These are phyloP conservation scores for Caenorhabditis macrosperma DNA, from an alignment of 2,888 invertebrate genomes.

Conservation along the genomic window DNA sequence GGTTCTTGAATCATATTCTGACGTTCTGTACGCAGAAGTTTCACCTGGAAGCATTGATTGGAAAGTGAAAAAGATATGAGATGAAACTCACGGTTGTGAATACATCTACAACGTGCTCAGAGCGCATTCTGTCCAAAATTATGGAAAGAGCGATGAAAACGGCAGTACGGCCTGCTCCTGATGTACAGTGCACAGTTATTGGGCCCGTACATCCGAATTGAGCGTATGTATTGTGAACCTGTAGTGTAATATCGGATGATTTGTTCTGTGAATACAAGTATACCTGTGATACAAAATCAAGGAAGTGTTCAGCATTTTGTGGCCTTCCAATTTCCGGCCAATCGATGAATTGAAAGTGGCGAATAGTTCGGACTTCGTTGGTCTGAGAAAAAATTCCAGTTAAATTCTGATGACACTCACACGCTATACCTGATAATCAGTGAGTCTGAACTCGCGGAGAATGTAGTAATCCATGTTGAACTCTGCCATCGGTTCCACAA, in stretches of 20 bases:
- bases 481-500: conserved; percentile 98
- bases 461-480: conserved; percentile 99
- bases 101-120: conserved; percentile 98
- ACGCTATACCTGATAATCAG: conserved; percentile 84
- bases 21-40: conserved; percentile 96
- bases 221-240: conserved; percentile 97
- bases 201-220: conserved; percentile 99
- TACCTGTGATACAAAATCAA: conserved; percentile 95
- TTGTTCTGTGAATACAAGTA: neutral
- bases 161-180: conserved; percentile 97
- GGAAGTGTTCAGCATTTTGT: conserved; percentile 97
- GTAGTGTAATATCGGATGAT: neutral
- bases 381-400: too few species aligned
- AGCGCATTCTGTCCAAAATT: conserved; percentile 98
- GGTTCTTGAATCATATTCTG: conserved; percentile 99
- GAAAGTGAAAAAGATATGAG: neutral
- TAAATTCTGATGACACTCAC: conserved; percentile 23
- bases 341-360: conserved; percentile 89
- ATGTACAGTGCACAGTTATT: conserved; percentile 89
- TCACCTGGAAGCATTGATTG: conserved; percentile 82
- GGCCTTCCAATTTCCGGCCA: conserved; percentile 86
- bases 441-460: conserved; percentile 96
- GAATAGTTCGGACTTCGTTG: conserved; percentile 93
- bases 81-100: conserved; percentile 91
- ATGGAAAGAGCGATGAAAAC: conserved; percentile 98